Evolutionary conservation across 1,140 invertebrate genomes (phyloP).

Genomic region (Eurosta solidaginis): DNA sequence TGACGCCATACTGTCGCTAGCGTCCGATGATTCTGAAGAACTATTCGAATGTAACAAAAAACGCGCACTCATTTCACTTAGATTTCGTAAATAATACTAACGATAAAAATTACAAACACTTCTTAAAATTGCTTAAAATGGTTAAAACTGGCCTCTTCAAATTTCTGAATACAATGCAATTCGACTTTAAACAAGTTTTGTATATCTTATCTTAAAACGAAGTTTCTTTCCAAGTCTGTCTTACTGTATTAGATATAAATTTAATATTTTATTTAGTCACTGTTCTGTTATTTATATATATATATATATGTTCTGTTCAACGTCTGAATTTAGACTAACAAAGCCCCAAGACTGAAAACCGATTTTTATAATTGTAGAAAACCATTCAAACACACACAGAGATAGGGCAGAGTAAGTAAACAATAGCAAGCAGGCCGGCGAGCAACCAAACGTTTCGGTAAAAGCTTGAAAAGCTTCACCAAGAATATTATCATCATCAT

Average conservation of each 20-base stretch:
- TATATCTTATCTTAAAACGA: too few relatives aligned
- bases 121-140: too few relatives aligned
- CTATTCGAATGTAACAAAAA: background rate
- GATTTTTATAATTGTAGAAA: conserved; percentile 1
- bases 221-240: too few relatives aligned
- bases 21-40: background rate
- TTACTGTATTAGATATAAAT: too few relatives aligned
- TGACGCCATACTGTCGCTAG: background rate
- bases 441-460: background rate
- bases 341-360: conserved; percentile 16
- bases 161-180: background rate
- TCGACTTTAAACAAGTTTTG: background rate
- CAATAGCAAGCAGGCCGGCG: background rate
- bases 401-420: background rate
- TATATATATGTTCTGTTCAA: background rate
- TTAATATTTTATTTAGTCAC: background rate
- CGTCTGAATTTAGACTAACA: conserved; percentile 19
- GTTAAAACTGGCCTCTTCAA: too few relatives aligned
- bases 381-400: background rate
- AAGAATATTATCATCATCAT: background rate
- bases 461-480: background rate
- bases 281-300: background rate
- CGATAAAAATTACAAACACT: background rate
- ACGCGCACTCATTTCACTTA: conserved; percentile 23
- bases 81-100: background rate